These are phyloP conservation scores for Candidula unifasciata DNA, from an alignment of 2,888 invertebrate genomes.

Conservation along the genomic window DNA sequence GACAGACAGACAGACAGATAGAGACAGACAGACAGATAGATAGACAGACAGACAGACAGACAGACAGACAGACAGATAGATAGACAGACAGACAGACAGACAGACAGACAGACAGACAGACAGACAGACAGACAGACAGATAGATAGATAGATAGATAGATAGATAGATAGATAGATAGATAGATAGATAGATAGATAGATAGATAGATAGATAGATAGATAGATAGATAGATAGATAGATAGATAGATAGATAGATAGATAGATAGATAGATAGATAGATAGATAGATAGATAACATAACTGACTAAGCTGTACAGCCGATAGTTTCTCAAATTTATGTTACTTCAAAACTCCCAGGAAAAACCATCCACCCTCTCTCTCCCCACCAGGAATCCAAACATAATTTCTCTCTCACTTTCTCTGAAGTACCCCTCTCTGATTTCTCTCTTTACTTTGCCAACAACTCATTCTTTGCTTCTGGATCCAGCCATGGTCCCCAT, in stretches of 20 bases:
- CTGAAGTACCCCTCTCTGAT: neutral
- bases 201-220: neutral
- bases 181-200: constrained; percentile 13
- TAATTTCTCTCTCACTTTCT: neutral
- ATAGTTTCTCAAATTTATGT: too few species aligned
- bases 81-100: neutral
- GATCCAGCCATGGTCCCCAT: neutral
- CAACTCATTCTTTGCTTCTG: neutral
- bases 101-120: constrained; percentile 21
- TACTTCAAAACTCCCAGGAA: neutral
- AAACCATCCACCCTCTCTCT: neutral
- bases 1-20: neutral
- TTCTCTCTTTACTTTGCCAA: neutral
- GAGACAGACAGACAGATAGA: neutral
- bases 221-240: neutral
- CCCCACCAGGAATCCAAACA: neutral
- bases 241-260: constrained; percentile 15
- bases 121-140: constrained; percentile 1
- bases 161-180: constrained; percentile 21
- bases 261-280: constrained; percentile 16
- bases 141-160: constrained; percentile 16
- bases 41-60: neutral
- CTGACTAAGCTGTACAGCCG: too few species aligned
- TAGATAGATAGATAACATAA: neutral
- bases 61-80: neutral